Base-by-base conservation (phyloP, 2,888 invertebrate genomes). In the Tenthredo mesomela region DNA sequence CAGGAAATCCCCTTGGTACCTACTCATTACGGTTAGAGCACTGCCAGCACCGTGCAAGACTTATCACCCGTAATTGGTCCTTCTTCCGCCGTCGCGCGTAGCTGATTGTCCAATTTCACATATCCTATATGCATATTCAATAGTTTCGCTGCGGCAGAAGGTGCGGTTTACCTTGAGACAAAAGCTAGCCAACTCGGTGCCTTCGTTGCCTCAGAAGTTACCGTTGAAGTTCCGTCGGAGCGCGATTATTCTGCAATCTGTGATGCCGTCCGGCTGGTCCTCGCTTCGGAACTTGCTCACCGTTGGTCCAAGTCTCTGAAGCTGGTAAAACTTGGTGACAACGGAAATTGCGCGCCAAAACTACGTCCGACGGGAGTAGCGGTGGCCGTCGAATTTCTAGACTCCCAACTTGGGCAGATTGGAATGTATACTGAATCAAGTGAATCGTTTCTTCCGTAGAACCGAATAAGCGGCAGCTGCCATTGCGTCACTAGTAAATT, bases 81-180 rank as follows among this genome's bases (percentile, higher is more conserved):
- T 58, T 58, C 78, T 58, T 61, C 40, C 78, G 78, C 61, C 50
- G 78, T 61, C 58, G 54, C 58, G 54, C 65, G 86, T 88, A 89
- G 87, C 88, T 87, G 89, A 88, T 89, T 88, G 88, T 88, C 89
- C 90, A 91, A 91, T 91, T 92, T 90, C 90, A 91, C 90, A 90
- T 90, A 90, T 89, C 89, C 90, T 89, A 91, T 89, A 91, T 91
- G 91, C 90, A 92, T 91, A 91, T 92, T 91, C 92, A 92, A 91
- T 91, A 90, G 90, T 88, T 88, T 87, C 87, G 67, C 86, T 85
- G 73, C 67, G 77, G 29, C 80, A 61, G 84, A 58, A 70, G 67
- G 84, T 33, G 82, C 73, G 54, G 84, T 80, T 85, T 82, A 71
- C 85, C 84, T 78, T 40, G 29, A 65, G 88, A 89, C 89, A 89